These are phyloP conservation scores for Lucilia sericata DNA, from an alignment of 1,140 invertebrate genomes.

Conservation along the genomic window DNA sequence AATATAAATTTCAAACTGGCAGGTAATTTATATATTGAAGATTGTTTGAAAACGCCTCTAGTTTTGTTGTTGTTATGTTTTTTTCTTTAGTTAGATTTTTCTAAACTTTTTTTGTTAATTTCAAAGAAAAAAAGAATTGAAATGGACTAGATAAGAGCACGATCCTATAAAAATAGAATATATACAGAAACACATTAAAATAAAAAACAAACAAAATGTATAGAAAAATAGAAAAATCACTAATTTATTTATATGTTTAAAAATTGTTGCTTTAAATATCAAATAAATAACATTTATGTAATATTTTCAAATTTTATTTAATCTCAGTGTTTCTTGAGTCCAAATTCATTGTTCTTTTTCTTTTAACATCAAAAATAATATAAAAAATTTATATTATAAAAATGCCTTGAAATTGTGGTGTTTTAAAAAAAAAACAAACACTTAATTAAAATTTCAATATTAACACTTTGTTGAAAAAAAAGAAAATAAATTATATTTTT, in stretches of 20 bases:
- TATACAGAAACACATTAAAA: slow-evolving; percentile 28
- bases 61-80: neutral
- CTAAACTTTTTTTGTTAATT: slow-evolving; percentile 35
- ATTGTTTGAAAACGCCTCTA: neutral
- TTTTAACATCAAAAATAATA: neutral
- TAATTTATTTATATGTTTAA: neutral
- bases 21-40: neutral
- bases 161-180: slow-evolving; percentile 44
- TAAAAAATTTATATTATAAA: neutral
- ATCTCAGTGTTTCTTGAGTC: neutral
- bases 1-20: neutral
- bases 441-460: neutral
- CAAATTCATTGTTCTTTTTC: neutral
- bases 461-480: neutral
- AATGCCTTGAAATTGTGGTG: neutral
- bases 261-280: slow-evolving; percentile 16
- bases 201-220: neutral
- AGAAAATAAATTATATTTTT: slow-evolving; percentile 3
- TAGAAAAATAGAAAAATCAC: neutral
- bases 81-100: slow-evolving; percentile 36
- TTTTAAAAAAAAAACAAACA: too few species aligned
- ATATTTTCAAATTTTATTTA: neutral
- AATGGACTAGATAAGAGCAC: slow-evolving; percentile 36
- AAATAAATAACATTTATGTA: neutral
- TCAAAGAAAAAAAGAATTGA: slow-evolving; percentile 41